Evolutionary conservation across 2,113 vertebrate species (phyloP), one percentile per base, ranked within the genome.

Genomic region (Oreotrochilus melanogaster): DNA sequence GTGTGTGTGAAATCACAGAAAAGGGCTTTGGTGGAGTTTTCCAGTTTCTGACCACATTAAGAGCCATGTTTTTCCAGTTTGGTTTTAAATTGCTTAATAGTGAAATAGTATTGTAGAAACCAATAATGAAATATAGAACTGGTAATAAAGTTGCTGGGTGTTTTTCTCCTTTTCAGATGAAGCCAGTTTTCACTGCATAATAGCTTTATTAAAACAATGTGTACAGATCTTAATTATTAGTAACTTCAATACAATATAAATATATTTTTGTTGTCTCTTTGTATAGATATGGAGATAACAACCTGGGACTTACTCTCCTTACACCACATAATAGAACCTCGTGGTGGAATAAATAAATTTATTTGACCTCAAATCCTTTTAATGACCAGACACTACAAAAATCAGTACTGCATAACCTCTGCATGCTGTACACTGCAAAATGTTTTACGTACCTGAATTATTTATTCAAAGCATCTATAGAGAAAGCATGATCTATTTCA

Each of bases 381-480:
- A 64, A 56, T 84, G 71, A 72, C 39, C 88, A 85, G 62, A 53
- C 51, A 39, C 87, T 93, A 57, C 24, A 91, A 67, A 93, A 88
- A 94, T 60, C 95, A 23, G 18, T 90, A 39, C 30, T 75, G 35
- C 57, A 87, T 35, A 31, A 86, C 74, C 18, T 95, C 48, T 86
- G 12, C 86, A 31, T 71, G 30, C 47, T 0, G 0, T 79, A 48
- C 47, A 22, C 47, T 92, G 33, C 71, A 73, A 96, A 95, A 85
- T 31, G 5, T 64, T 97, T 94, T 97, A 45, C 75, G 54, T 92
- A 78, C 33, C 67, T 94, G 92, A 96, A 93, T 83, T 89, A 93
- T 93, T 85, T 93, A 97, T 93, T 97, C 62, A 96, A 97, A 97
- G 22, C 80, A 93, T 14, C 86, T 73, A 7, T 82, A 93, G 65